These are phyloP conservation scores for Sarcophilus harrisii DNA, from an alignment of 2,797 vertebrate genomes.

Conservation along the genomic window DNA sequence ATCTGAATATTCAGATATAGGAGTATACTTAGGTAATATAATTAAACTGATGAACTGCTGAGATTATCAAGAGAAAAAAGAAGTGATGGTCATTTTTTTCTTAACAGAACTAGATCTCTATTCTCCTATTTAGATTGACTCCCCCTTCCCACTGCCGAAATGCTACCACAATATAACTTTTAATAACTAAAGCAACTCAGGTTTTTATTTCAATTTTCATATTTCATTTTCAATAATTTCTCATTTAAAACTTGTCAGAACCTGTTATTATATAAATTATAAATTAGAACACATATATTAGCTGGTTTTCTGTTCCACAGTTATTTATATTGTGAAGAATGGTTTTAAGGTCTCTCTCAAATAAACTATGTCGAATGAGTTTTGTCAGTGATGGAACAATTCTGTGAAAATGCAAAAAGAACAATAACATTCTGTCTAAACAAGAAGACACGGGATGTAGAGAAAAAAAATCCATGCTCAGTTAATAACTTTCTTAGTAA, in stretches of 20 bases:
- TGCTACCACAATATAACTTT: constrained; percentile 9
- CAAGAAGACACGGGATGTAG: constrained; percentile 49
- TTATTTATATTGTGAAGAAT: not conserved
- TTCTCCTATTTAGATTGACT: not conserved
- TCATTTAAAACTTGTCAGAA: constrained; percentile 61
- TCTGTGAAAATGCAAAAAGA: constrained; percentile 32
- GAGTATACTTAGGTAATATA: not conserved
- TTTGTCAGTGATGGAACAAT: constrained; percentile 40
- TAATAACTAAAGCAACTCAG: constrained; percentile 30
- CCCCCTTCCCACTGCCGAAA: not conserved
- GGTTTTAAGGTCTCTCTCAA: constrained; percentile 57
- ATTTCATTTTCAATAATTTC: constrained; percentile 60
- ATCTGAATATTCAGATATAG: not conserved
- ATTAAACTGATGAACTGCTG: not conserved
- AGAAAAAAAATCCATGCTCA: constrained; percentile 34
- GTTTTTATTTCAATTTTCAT: constrained; percentile 33
- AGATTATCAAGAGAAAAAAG: not conserved
- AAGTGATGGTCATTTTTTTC: not conserved
- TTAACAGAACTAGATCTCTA: not conserved
- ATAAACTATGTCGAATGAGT: constrained; percentile 53
- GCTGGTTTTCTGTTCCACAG: constrained; percentile 26
- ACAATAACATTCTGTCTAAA: constrained; percentile 37
- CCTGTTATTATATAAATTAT: constrained; percentile 12
- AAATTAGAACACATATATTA: constrained; percentile 62
- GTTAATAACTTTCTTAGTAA: constrained; percentile 36